A percentile compares a stretch with the other conserved stretches of the same genome.
phyloP scores from a whole-genome alignment of 2,888 invertebrate genomes.

The Syrista parreyssii region DNA sequence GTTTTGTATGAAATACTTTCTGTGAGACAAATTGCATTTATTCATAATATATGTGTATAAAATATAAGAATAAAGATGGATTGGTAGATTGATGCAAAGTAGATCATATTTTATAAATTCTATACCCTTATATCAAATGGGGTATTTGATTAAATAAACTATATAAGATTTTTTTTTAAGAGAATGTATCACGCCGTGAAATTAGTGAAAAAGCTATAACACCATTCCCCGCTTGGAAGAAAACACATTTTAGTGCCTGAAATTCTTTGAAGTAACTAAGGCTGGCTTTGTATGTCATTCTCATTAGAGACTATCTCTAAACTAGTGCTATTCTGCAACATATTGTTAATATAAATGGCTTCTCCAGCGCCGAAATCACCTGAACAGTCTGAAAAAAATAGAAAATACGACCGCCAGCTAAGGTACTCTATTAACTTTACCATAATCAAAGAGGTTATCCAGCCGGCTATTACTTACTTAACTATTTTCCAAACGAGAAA shows the following conservation, averaged over 20 bases:
- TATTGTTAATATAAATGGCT: slow-evolving; percentile 67
- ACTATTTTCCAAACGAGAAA: neutral
- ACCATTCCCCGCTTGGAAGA: neutral
- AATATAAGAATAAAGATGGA: neutral
- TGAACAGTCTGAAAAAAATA: slow-evolving; percentile 78
- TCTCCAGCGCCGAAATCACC: slow-evolving; percentile 80
- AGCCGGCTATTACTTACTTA: neutral
- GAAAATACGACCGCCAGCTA: slow-evolving; percentile 85
- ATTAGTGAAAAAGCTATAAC: neutral
- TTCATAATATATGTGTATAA: neutral
- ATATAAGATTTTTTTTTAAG: neutral
- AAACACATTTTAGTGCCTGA: neutral
- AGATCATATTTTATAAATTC: neutral
- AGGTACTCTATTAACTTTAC: slow-evolving; percentile 42
- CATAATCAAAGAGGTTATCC: neutral
- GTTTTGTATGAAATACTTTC: neutral
- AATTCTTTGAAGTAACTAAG: neutral
- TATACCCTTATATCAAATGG: neutral
- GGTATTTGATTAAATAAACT: neutral
- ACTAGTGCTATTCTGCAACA: neutral
- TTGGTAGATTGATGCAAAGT: neutral
- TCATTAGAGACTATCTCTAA: neutral
- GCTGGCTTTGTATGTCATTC: neutral
- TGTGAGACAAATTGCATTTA: neutral
- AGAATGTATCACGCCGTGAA: neutral